Evolutionary conservation across 35 echinoderm and acorn worm species (phyloP).

Genomic region (Holothuria glaberrima): DNA sequence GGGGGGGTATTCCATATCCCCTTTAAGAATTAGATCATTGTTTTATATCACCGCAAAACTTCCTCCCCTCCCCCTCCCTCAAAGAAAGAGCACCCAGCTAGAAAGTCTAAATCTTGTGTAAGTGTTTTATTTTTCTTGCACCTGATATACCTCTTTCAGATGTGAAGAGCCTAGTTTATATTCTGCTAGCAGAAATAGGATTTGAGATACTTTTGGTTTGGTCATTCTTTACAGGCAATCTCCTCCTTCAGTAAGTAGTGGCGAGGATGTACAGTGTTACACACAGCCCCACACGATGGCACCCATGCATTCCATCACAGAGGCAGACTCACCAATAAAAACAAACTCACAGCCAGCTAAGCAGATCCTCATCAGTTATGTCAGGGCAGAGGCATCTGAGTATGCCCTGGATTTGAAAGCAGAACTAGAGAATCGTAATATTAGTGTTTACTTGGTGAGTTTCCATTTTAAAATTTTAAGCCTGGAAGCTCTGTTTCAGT

Average conservation of each 20-base stretch:
- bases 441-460: conserved; percentile 97
- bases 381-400: conserved; percentile 91
- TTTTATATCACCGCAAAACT: too few species aligned
- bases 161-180: too few species aligned
- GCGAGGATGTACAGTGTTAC: conserved; percentile 31
- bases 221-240: conserved; percentile 36
- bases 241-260: conserved; percentile 16
- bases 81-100: too few species aligned
- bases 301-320: conserved; percentile 49
- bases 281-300: conserved; percentile 66
- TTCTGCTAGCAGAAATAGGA: too few species aligned
- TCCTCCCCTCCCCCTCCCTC: too few species aligned
- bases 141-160: too few species aligned
- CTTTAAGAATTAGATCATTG: too few species aligned
- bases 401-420: conserved; percentile 94
- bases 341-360: conserved; percentile 63
- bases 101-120: too few species aligned
- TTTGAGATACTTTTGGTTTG: background rate
- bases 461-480: too few species aligned
- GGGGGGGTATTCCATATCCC: too few species aligned
- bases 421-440: conserved; percentile 71
- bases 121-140: too few species aligned
- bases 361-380: conserved; percentile 97
- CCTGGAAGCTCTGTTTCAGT: background rate
- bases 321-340: conserved; percentile 66